phyloP scores from a whole-genome alignment of 2,113 vertebrate genomes.

The Numenius arquata region DNA sequence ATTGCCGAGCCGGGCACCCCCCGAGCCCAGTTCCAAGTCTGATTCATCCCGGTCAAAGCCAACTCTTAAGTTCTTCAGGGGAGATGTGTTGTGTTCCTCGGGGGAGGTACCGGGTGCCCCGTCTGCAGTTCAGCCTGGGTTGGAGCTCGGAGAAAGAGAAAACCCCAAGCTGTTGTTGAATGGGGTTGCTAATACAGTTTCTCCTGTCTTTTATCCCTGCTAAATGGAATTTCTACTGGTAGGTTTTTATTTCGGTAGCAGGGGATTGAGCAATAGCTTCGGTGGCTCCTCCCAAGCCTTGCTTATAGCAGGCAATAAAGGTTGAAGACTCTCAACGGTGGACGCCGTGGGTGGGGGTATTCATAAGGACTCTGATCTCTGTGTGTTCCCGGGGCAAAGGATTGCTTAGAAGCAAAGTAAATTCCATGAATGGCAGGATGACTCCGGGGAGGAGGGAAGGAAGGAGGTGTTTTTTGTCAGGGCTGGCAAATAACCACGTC shows the following conservation, averaged over 20 bases:
- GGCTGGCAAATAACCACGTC: background rate
- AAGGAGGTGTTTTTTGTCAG: background rate
- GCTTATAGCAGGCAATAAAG: background rate
- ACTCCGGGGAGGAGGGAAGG: background rate
- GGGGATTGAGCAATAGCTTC: background rate
- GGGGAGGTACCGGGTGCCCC: background rate
- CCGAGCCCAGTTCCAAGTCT: background rate
- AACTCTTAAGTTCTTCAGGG: background rate
- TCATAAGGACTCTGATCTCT: background rate
- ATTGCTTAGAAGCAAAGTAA: background rate
- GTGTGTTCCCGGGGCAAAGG: background rate
- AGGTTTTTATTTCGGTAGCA: background rate
- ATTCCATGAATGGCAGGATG: background rate
- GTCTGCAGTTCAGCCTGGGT: background rate
- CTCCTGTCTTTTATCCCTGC: background rate
- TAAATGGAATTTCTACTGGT: background rate
- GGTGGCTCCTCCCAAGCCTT: background rate
- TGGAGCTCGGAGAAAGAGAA: background rate
- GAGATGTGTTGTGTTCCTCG: background rate
- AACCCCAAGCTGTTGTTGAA: background rate
- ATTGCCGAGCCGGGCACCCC: background rate
- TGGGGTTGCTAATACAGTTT: background rate
- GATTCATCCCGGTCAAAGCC: background rate
- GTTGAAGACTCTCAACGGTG: background rate
- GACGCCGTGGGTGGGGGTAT: background rate